Evolutionary conservation across 30 jellyfish, hydroid and myxozoan genomes (phyloP).

Genomic region (Aurelia aurita complex sp. Pacific): DNA sequence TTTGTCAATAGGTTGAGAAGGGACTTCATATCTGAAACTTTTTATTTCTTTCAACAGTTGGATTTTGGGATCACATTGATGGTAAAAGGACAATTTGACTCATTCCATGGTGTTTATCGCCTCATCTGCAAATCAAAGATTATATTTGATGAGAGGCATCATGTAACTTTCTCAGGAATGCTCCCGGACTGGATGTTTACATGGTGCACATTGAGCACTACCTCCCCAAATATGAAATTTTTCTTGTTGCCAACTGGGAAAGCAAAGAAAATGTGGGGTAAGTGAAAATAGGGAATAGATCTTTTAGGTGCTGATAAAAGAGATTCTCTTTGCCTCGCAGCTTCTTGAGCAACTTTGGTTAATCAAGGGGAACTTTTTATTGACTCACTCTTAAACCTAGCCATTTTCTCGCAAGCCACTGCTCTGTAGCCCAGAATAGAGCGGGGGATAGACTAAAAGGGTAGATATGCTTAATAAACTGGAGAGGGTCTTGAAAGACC

Average conservation of each 20-base stretch:
- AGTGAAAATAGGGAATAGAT: not conserved
- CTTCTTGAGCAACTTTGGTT: no score
- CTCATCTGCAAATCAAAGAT: slow-evolving; percentile 53
- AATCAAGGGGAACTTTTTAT: no score
- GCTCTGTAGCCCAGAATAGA: no score
- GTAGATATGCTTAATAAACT: no score
- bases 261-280: slow-evolving; percentile 65
- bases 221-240: slow-evolving; percentile 45
- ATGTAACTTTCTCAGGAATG: slow-evolving; percentile 71
- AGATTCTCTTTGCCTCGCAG: no score
- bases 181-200: slow-evolving; percentile 77
- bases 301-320: no score
- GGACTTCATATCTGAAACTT: no score
- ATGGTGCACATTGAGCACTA: slow-evolving; percentile 48
- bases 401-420: no score
- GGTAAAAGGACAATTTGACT: slow-evolving; percentile 56
- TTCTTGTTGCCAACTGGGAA: slow-evolving; percentile 47
- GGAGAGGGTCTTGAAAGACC: no score
- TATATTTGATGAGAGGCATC: slow-evolving; percentile 56
- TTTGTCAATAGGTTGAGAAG: no score
- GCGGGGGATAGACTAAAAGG: no score
- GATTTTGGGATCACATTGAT: slow-evolving; percentile 42
- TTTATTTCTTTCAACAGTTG: not conserved
- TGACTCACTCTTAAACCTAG: no score
- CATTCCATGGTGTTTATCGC: slow-evolving; percentile 44